Base-by-base conservation (phyloP, 2,113 vertebrate species). In the Anolis sagrei region DNA sequence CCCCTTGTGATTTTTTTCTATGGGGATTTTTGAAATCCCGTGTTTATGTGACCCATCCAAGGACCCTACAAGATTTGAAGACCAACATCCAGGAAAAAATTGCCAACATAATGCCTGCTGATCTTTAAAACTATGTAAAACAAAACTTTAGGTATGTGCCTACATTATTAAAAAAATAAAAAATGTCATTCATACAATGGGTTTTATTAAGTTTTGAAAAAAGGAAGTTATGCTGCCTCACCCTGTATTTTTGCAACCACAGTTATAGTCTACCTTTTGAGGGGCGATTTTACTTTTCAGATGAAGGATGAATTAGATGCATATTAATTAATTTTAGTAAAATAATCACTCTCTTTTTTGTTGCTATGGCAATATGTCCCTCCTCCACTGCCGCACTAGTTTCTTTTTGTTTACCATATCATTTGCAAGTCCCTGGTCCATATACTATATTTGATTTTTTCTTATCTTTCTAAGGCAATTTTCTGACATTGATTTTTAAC, bases 301-400 rank as follows among this genome's bases (percentile, higher is more conserved):
- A n/a, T n/a, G n/a, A n/a, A n/a, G n/a, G 19, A 81, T 74, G 21
- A 80, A 74, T 81, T 80, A 64, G 80, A 62, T 64, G 54, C 78
- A 81, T 34, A 75, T 58, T 74, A 72, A 66, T 79, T 79, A 73
- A 72, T 73, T 80, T 86, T 86, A 68, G 77, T 86, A 62, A 86
- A 86, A 79, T 61, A 73, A 62, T 34, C 51, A 34, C 34, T 73
- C 19, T 79, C 19, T 80, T 39, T 49, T 62, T n/a, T 51, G 84
- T 86, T 86, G 77, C 84, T 79, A 86, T 86, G 84, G 84, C 51
- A 74, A 86, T 80, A 25, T 79, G 27, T 80, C 51, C 49, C 54
- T 44, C 66, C 69, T 49, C 16, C 58, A 74, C 29, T 80, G 54
- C 39, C 69, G 48, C 62, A 77, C 7, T 11, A n/a, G 29, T 18